Evolutionary conservation across 1,140 invertebrate genomes (phyloP).

Genomic region (Bradysia coprophila): DNA sequence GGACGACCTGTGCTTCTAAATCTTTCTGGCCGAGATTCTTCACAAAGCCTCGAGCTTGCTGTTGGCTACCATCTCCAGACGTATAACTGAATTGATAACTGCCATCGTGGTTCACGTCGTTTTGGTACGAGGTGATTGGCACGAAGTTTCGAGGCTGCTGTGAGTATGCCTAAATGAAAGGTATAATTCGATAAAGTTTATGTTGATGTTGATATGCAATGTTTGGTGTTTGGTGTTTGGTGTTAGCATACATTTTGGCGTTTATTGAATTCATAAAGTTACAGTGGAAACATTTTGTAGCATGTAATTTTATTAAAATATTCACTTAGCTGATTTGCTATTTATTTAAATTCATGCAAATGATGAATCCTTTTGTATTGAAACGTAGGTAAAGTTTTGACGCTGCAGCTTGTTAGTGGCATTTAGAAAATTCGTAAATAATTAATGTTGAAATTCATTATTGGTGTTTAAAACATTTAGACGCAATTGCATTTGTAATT

Average conservation of each 20-base stretch:
- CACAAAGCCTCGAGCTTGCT: conserved; percentile 33
- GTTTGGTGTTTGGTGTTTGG: too few species aligned
- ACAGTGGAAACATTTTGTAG: neutral
- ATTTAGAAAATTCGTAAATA: too few species aligned
- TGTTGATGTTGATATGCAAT: too few species aligned
- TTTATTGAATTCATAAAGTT: neutral
- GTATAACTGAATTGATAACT: conserved; percentile 32
- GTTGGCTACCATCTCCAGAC: conserved; percentile 38
- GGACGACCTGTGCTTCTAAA: conserved; percentile 27
- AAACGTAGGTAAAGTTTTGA: too few species aligned
- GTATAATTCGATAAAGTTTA: neutral
- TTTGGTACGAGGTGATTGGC: conserved; percentile 35
- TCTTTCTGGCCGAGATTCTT: conserved; percentile 32
- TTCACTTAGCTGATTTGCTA: neutral
- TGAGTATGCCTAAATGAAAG: conserved; percentile 4
- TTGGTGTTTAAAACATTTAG: too few species aligned
- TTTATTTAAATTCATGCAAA: too few species aligned
- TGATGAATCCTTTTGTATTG: too few species aligned
- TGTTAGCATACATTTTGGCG: too few species aligned
- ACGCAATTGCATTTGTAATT: too few species aligned
- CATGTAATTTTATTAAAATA: neutral
- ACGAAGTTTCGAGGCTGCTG: conserved; percentile 15
- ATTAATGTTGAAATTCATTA: too few species aligned
- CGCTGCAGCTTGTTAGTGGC: too few species aligned
- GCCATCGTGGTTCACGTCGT: conserved; percentile 36